These are phyloP conservation scores for Melipona quadrifasciata DNA, from an alignment of 1,140 invertebrate genomes.

Conservation along the genomic window DNA sequence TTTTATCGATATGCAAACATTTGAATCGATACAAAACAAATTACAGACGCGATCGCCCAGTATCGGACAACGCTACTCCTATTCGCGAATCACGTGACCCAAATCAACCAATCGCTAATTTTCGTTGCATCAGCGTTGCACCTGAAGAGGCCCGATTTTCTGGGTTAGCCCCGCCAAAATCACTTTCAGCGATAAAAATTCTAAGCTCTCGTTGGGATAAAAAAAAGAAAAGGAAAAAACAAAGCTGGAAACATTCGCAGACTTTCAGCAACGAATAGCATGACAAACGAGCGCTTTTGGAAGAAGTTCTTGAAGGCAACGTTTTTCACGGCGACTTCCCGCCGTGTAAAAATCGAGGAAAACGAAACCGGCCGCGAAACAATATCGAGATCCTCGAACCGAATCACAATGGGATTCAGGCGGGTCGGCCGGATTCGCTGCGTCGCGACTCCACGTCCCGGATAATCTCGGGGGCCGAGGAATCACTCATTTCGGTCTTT, in stretches of 20 bases:
- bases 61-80: too few relatives aligned
- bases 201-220: too few relatives aligned
- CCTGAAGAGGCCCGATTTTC: too few relatives aligned
- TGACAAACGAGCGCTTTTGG: neutral
- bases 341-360: neutral
- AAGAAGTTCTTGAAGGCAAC: neutral
- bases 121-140: too few relatives aligned
- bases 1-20: too few relatives aligned
- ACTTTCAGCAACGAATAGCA: neutral
- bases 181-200: too few relatives aligned
- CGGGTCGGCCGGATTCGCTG: neutral
- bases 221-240: too few relatives aligned
- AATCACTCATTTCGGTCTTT: constrained; percentile 1
- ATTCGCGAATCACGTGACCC: too few relatives aligned
- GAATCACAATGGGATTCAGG: constrained; percentile 1
- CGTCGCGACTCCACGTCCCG: neutral
- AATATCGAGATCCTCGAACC: constrained; percentile 11
- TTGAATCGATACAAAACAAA: too few relatives aligned
- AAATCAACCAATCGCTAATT: too few relatives aligned
- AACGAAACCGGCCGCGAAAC: constrained; percentile 1
- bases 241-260: neutral
- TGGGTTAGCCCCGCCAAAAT: too few relatives aligned
- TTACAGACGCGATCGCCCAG: too few relatives aligned
- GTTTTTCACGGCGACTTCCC: neutral
- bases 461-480: neutral